phyloP scores from a whole-genome alignment of 2,888 invertebrate genomes.

The Troilus luridus region DNA sequence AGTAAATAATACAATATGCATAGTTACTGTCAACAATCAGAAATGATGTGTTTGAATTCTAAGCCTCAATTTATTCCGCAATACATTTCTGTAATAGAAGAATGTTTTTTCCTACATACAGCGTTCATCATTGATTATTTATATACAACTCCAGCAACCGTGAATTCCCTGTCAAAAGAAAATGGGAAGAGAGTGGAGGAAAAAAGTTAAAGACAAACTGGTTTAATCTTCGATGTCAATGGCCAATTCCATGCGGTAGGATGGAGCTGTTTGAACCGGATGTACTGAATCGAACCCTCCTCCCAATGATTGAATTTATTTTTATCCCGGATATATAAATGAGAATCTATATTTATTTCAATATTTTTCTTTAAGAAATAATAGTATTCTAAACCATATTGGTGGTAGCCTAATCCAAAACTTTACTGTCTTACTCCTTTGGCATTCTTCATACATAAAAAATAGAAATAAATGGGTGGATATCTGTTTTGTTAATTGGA shows the following conservation, averaged over 20 bases:
- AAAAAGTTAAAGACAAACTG: slow-evolving; percentile 1
- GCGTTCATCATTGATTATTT: not conserved
- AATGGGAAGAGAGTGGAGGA: not conserved
- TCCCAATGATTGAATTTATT: not conserved
- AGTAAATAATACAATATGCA: no score
- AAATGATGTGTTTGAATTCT: not conserved
- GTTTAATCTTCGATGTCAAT: slow-evolving; percentile 23
- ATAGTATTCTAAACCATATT: no score
- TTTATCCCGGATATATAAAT: not conserved
- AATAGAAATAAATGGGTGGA: no score
- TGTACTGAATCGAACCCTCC: not conserved
- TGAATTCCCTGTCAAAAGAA: slow-evolving; percentile 1
- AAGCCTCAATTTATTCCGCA: not conserved
- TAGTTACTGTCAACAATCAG: no score
- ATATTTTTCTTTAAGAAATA: no score
- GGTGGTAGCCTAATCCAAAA: no score
- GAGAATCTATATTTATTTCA: not conserved
- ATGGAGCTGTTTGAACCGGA: not conserved
- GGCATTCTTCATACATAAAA: no score
- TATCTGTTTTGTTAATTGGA: no score
- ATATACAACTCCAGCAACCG: not conserved
- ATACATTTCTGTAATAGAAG: not conserved
- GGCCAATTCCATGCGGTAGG: not conserved
- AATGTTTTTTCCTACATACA: not conserved
- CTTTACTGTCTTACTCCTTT: no score